Evolutionary conservation across 2,888 invertebrate species (phyloP).

Genomic region (Catotricha subobsoleta): DNA sequence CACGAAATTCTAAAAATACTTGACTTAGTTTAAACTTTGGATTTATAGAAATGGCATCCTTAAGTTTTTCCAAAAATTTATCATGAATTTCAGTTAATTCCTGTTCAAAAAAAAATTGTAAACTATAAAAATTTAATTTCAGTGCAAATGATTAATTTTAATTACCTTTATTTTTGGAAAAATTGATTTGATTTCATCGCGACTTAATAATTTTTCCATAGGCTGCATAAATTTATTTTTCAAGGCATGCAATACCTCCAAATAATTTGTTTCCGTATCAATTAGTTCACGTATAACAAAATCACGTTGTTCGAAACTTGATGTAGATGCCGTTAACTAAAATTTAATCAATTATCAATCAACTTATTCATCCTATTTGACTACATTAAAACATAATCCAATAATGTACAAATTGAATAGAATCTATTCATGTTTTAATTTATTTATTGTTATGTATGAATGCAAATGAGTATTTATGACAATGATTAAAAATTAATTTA

Average conservation of each 20-base stretch:
- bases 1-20: constrained; percentile 80
- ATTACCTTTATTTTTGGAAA: constrained; percentile 79
- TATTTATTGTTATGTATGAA: too few species aligned
- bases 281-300: constrained; percentile 84
- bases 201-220: constrained; percentile 48
- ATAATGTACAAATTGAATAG: too few species aligned
- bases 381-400: too few species aligned
- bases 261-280: constrained; percentile 94
- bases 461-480: neutral
- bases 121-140: constrained; percentile 1
- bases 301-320: constrained; percentile 70
- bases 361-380: too few species aligned
- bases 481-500: neutral
- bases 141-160: neutral
- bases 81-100: constrained; percentile 74
- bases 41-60: constrained; percentile 47
- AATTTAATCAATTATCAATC: constrained; percentile 13
- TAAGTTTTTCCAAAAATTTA: constrained; percentile 63
- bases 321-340: constrained; percentile 35
- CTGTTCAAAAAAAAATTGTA: constrained; percentile 29
- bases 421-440: too few species aligned
- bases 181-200: constrained; percentile 58
- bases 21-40: constrained; percentile 44
- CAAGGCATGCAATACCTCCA: constrained; percentile 77
- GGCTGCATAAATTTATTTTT: constrained; percentile 64